Evolutionary conservation across 2,888 invertebrate genomes (phyloP).

Genomic region (Sialis fuliginosa): DNA sequence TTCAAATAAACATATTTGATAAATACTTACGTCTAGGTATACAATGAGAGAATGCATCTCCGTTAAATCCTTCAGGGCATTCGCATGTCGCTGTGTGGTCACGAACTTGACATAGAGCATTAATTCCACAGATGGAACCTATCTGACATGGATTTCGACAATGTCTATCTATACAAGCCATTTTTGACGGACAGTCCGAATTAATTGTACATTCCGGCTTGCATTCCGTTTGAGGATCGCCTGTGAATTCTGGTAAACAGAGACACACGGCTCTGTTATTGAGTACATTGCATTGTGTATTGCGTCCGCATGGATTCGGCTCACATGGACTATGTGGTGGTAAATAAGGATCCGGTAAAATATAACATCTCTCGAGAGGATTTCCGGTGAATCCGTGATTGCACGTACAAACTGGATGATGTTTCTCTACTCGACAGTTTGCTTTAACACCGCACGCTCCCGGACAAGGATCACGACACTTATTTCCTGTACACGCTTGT

Average conservation of each 20-base stretch:
- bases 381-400: slow-evolving; percentile 55
- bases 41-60: slow-evolving; percentile 66
- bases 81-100: slow-evolving; percentile 71
- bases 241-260: slow-evolving; percentile 54
- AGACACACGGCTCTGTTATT: slow-evolving; percentile 56
- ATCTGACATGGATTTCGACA: slow-evolving; percentile 56
- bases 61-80: slow-evolving; percentile 60
- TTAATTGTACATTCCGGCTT: slow-evolving; percentile 67
- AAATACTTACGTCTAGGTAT: slow-evolving; percentile 30
- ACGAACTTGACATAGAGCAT: slow-evolving; percentile 60
- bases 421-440: slow-evolving; percentile 54
- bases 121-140: slow-evolving; percentile 57
- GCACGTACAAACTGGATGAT: slow-evolving; percentile 66
- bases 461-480: slow-evolving; percentile 66
- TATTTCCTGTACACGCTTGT: slow-evolving; percentile 62
- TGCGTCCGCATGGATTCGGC: slow-evolving; percentile 59
- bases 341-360: slow-evolving; percentile 28
- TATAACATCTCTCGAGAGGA: slow-evolving; percentile 55
- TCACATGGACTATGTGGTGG: slow-evolving; percentile 48
- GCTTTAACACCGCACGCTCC: slow-evolving; percentile 64
- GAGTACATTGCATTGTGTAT: slow-evolving; percentile 58
- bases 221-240: slow-evolving; percentile 62
- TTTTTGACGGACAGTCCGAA: slow-evolving; percentile 56
- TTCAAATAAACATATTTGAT: slow-evolving; percentile 1
- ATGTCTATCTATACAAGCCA: slow-evolving; percentile 57